A percentile compares a stretch with the other conserved stretches of the same genome.
Evolutionary conservation across 2,888 invertebrate genomes (phyloP).

Genomic region (Ectropis crepuscularia): DNA sequence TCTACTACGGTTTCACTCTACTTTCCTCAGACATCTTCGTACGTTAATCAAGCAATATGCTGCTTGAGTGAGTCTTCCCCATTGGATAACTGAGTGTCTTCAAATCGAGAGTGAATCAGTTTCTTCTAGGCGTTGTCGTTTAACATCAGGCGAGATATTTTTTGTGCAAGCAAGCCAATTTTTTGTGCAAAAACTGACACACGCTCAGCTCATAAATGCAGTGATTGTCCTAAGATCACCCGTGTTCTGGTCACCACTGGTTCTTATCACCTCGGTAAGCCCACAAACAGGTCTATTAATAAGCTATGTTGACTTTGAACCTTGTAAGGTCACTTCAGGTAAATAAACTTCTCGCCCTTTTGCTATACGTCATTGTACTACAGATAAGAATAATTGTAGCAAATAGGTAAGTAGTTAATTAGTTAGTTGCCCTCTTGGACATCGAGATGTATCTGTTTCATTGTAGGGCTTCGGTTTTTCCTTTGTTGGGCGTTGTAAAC

Average conservation of each 20-base stretch:
- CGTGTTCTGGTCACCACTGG: conserved; percentile 1
- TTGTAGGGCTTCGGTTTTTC: neutral
- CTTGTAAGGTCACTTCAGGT: conserved; percentile 20
- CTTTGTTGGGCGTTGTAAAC: too few species aligned
- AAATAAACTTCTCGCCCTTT: conserved; percentile 19
- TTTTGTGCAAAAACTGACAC: neutral
- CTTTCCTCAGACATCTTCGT: too few species aligned
- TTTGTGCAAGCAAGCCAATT: neutral
- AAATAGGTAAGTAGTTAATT: neutral
- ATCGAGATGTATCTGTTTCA: neutral
- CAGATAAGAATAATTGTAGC: neutral
- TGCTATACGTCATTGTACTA: neutral
- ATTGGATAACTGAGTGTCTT: too few species aligned
- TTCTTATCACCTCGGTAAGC: conserved; percentile 2
- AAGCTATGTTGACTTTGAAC: conserved; percentile 2
- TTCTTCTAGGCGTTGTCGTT: too few species aligned
- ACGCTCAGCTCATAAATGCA: neutral
- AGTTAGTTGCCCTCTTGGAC: neutral
- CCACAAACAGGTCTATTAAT: conserved; percentile 20
- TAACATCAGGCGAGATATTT: too few species aligned
- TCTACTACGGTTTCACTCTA: too few species aligned
- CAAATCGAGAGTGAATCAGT: too few species aligned
- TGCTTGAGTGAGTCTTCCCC: too few species aligned
- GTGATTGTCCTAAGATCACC: conserved; percentile 1
- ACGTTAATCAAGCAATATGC: too few species aligned